Percentiles rank a stretch among this genome's conserved stretches.
Conservation (phyloP, 2,113 vertebrate genomes). For the Apodemus speciosus region DNA sequence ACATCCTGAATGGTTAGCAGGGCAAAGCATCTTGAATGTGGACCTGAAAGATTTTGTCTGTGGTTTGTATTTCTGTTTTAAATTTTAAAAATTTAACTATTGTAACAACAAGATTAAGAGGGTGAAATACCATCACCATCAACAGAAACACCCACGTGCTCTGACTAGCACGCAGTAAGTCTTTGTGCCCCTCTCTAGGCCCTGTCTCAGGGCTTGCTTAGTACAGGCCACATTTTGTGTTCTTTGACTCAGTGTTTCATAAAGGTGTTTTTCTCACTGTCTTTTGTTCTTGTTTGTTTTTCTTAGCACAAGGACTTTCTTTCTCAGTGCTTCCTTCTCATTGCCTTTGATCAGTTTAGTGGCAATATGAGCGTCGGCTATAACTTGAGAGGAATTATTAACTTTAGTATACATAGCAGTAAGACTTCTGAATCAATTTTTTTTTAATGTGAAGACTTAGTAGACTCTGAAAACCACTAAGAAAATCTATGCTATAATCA, state of each 20-base stretch:
- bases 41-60: conserved; percentile 87
- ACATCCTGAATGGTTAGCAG: conserved; percentile 87
- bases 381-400: neutral
- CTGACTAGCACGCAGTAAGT: neutral
- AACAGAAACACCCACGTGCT: neutral
- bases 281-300: neutral
- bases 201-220: neutral
- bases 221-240: conserved; percentile 17
- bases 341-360: conserved; percentile 17
- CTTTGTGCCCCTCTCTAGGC: neutral
- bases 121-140: neutral
- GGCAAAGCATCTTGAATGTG: conserved; percentile 86
- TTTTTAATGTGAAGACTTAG: conserved; percentile 12
- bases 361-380: neutral
- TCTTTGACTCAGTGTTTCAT: conserved; percentile 2
- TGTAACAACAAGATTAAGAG: neutral
- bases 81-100: neutral
- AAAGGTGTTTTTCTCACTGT: neutral
- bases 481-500: neutral
- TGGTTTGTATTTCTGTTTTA: conserved; percentile 84
- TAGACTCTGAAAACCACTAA: conserved; percentile 43
- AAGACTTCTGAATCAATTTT: neutral
- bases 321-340: neutral
- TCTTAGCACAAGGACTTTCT: neutral
- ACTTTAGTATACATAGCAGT: neutral